These are phyloP conservation scores for Anseranas semipalmata DNA, from an alignment of 2,113 vertebrate genomes.

Conservation along the genomic window DNA sequence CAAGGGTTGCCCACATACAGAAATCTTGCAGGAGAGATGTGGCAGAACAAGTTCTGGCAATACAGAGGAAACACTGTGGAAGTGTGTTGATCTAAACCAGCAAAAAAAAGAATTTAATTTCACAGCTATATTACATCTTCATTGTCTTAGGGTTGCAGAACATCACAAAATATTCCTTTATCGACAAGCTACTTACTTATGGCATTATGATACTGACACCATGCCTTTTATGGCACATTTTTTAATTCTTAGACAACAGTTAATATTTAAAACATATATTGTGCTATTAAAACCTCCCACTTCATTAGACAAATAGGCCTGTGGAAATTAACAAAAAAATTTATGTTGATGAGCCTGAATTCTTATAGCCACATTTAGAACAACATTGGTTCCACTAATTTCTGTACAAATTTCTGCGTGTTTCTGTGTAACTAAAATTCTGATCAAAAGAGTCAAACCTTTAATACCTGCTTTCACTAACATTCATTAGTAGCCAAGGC, in stretches of 20 bases:
- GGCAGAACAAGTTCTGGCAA: background rate
- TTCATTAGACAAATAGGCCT: background rate
- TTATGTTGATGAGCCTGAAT: background rate
- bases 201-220: background rate
- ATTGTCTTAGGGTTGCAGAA: background rate
- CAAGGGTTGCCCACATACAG: accelerated
- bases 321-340: background rate
- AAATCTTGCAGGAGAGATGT: background rate
- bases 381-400: background rate
- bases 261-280: background rate
- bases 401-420: background rate
- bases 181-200: background rate
- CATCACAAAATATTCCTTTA: background rate
- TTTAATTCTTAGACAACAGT: background rate
- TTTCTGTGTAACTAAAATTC: background rate
- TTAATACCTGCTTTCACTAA: background rate
- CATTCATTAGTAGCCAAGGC: background rate
- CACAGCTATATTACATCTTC: background rate
- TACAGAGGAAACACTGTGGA: background rate
- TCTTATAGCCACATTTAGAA: background rate
- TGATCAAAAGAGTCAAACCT: background rate
- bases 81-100: background rate
- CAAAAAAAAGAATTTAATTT: background rate
- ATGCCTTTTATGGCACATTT: background rate
- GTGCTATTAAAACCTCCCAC: background rate